A percentile compares a stretch with the other conserved stretches of the same genome.
These are phyloP conservation scores for Andrena hattorfiana DNA, from an alignment of 2,888 invertebrate genomes.

Conservation along the genomic window DNA sequence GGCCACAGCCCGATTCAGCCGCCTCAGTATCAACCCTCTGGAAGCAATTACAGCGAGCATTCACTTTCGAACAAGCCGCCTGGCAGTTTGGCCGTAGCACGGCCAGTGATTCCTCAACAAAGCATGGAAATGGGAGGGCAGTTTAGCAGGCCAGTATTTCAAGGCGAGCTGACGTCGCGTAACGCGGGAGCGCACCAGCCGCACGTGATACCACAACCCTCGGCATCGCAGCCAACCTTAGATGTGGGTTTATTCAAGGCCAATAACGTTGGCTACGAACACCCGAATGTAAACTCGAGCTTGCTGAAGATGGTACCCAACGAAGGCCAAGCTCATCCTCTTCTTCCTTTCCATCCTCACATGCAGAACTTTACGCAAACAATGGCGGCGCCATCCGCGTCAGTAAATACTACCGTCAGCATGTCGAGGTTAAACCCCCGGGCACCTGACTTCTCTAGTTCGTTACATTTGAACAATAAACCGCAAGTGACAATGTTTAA, in stretches of 20 bases:
- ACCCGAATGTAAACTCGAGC: slow-evolving; percentile 80
- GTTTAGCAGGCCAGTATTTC: slow-evolving; percentile 79
- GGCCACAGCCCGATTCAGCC: slow-evolving; percentile 80
- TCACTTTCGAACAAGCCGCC: slow-evolving; percentile 78
- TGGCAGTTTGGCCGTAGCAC: slow-evolving; percentile 81
- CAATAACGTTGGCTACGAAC: slow-evolving; percentile 77
- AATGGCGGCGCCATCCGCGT: slow-evolving; percentile 79
- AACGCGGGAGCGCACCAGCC: slow-evolving; percentile 73
- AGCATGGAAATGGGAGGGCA: slow-evolving; percentile 75
- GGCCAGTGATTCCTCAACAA: slow-evolving; percentile 80
- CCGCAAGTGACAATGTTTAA: slow-evolving; percentile 82
- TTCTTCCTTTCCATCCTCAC: slow-evolving; percentile 80
- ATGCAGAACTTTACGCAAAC: slow-evolving; percentile 81
- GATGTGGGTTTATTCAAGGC: slow-evolving; percentile 80
- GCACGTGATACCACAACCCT: slow-evolving; percentile 76
- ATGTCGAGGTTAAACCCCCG: slow-evolving; percentile 92
- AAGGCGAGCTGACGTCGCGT: slow-evolving; percentile 75
- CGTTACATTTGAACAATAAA: slow-evolving; percentile 83
- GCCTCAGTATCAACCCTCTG: slow-evolving; percentile 77
- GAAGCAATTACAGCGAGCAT: slow-evolving; percentile 78
- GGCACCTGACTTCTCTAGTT: slow-evolving; percentile 91
- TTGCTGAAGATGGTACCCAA: slow-evolving; percentile 85
- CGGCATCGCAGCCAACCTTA: slow-evolving; percentile 78
- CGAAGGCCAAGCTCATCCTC: slow-evolving; percentile 77
- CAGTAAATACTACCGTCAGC: slow-evolving; percentile 85